phyloP scores from a whole-genome alignment of 2,797 vertebrate species.

The Diplodus puntazzo region DNA sequence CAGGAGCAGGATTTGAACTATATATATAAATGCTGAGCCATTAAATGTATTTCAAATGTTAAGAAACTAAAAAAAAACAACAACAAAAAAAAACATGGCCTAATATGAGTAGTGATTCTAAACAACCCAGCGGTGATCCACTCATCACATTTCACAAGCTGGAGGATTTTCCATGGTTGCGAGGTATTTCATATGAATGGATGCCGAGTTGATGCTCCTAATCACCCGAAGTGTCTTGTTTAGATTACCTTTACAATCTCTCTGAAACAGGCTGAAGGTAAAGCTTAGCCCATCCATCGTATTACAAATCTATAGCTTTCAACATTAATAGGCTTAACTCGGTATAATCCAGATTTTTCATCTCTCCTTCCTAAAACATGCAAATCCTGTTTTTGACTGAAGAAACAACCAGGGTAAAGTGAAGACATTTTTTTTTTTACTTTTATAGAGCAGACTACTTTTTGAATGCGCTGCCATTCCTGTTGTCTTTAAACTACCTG shows the following conservation, averaged over 20 bases:
- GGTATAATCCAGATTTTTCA: constrained; percentile 65
- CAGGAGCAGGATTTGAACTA: neutral
- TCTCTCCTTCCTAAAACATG: constrained; percentile 64
- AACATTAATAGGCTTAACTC: constrained; percentile 74
- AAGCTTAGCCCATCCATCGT: constrained; percentile 67
- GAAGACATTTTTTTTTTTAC: constrained; percentile 24
- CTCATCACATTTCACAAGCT: constrained; percentile 14
- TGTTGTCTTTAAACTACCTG: neutral
- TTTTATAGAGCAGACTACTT: constrained; percentile 19
- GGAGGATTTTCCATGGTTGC: constrained; percentile 21
- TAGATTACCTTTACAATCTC: constrained; percentile 61
- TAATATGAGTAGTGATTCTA: neutral
- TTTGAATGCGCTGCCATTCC: neutral
- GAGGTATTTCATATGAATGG: constrained; percentile 29
- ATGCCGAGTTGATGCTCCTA: constrained; percentile 43
- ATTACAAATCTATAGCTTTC: constrained; percentile 67
- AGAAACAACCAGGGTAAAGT: constrained; percentile 55
- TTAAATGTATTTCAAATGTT: neutral
- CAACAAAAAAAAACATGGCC: neutral
- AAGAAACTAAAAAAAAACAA: neutral
- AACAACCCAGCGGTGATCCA: constrained; percentile 20
- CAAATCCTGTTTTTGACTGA: constrained; percentile 71
- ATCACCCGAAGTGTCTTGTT: constrained; percentile 63
- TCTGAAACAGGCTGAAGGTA: constrained; percentile 52
- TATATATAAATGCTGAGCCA: neutral